A percentile compares a stretch with the other conserved stretches of the same genome.
These are phyloP conservation scores for Phoxinus dragarum DNA, from an alignment of 2,797 vertebrate genomes.

Conservation along the genomic window DNA sequence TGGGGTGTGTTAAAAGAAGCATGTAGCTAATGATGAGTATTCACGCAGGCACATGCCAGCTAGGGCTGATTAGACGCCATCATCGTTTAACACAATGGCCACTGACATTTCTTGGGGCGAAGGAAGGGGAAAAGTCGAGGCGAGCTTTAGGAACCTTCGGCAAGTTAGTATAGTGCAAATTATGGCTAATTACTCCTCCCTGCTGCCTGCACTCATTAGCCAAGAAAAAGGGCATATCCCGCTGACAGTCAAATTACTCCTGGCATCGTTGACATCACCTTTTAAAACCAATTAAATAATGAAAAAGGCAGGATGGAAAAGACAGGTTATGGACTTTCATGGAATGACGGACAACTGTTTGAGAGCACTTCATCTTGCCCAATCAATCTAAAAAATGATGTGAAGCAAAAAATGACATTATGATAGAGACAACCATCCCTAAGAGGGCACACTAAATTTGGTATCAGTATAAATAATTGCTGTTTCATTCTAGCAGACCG, in stretches of 20 bases:
- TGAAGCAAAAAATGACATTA: constrained; percentile 40
- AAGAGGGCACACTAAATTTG: constrained; percentile 45
- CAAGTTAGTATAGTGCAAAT: constrained; percentile 59
- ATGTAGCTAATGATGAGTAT: constrained; percentile 54
- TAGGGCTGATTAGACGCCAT: constrained; percentile 58
- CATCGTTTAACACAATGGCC: constrained; percentile 56
- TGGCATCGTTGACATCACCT: constrained; percentile 53
- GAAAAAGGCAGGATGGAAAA: constrained; percentile 35
- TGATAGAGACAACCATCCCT: constrained; percentile 36
- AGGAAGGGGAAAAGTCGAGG: constrained; percentile 51
- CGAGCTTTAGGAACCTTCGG: constrained; percentile 52
- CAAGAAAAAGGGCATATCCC: constrained; percentile 61
- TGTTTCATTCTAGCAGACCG: not conserved
- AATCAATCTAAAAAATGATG: constrained; percentile 51
- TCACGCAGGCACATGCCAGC: constrained; percentile 55
- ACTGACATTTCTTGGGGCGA: constrained; percentile 64
- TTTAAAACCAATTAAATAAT: constrained; percentile 50
- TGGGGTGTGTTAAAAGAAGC: constrained; percentile 20
- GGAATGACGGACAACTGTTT: constrained; percentile 6
- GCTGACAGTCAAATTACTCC: constrained; percentile 60
- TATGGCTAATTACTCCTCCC: constrained; percentile 64
- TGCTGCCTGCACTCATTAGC: constrained; percentile 63
- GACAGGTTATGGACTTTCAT: constrained; percentile 32
- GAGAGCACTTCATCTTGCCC: constrained; percentile 33
- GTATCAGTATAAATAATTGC: constrained; percentile 53